A percentile compares a stretch with the other conserved stretches of the same genome.
phyloP scores from a whole-genome alignment of 2,113 vertebrate genomes.

The Cyanocitta stelleri region DNA sequence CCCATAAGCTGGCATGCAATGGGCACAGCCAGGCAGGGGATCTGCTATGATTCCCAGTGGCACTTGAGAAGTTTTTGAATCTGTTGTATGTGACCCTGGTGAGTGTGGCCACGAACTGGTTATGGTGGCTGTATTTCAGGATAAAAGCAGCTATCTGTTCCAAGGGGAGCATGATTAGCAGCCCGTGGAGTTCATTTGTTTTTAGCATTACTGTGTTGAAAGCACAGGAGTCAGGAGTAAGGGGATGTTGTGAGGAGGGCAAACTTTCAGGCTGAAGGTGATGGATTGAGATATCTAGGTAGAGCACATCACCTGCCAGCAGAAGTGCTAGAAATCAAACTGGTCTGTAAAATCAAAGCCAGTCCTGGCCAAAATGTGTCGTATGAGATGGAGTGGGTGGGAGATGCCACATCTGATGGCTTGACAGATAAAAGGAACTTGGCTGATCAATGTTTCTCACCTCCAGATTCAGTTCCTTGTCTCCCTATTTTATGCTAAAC shows the following conservation, averaged over 20 bases:
- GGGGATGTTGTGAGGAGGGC: background rate
- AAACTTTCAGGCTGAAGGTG: background rate
- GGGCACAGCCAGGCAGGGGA: background rate
- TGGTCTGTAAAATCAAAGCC: background rate
- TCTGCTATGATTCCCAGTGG: background rate
- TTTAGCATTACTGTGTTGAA: background rate
- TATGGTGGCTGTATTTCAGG: background rate
- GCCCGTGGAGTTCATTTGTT: background rate
- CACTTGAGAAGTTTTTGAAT: background rate
- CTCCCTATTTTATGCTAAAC: background rate
- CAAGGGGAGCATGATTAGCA: background rate
- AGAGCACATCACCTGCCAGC: background rate
- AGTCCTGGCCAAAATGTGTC: background rate
- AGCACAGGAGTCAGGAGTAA: background rate
- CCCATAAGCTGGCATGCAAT: rapidly evolving
- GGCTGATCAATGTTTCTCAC: background rate
- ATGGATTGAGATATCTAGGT: background rate
- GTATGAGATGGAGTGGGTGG: background rate
- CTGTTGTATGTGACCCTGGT: background rate
- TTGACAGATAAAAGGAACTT: background rate
- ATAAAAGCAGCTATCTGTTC: background rate
- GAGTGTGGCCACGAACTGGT: background rate
- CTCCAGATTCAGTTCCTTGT: background rate
- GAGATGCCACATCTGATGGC: background rate
- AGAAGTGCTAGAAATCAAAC: background rate